phyloP scores from a whole-genome alignment of 1,140 invertebrate species.

The Asobara japonica region DNA sequence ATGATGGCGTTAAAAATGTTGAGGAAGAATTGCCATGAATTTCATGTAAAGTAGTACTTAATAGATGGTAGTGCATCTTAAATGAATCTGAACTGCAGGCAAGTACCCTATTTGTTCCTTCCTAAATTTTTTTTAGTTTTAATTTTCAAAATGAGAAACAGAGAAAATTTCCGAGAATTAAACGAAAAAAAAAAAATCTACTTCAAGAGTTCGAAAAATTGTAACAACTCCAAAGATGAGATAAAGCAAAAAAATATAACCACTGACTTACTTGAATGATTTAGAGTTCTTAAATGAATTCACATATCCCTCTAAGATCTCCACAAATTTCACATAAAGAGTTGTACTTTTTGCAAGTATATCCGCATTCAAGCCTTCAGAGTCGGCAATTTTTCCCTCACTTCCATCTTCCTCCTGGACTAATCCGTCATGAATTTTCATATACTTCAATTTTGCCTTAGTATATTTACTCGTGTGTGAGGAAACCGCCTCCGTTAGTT shows the following conservation, averaged over 20 bases:
- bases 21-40: too few relatives aligned
- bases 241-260: not conserved
- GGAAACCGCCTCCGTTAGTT: conserved; percentile 10
- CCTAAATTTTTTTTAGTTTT: too few relatives aligned
- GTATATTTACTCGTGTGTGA: conserved; percentile 34
- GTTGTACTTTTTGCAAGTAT: conserved; percentile 44
- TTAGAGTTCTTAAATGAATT: conserved; percentile 43
- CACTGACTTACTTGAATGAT: conserved; percentile 24
- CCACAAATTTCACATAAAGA: conserved; percentile 44
- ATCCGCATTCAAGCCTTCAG: conserved; percentile 29
- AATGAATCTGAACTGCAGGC: too few relatives aligned
- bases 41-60: too few relatives aligned
- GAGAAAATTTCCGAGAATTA: too few relatives aligned
- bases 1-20: too few relatives aligned
- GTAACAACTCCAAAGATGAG: not conserved
- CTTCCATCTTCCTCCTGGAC: conserved; percentile 37
- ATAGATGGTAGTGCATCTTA: too few relatives aligned
- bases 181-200: not conserved
- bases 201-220: not conserved
- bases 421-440: conserved; percentile 52
- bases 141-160: too few relatives aligned
- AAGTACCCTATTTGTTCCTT: too few relatives aligned
- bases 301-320: conserved; percentile 39
- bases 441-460: conserved; percentile 55
- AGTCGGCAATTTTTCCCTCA: conserved; percentile 19